phyloP scores from a whole-genome alignment of 2,888 invertebrate genomes.

The Creontiades dilutus region DNA sequence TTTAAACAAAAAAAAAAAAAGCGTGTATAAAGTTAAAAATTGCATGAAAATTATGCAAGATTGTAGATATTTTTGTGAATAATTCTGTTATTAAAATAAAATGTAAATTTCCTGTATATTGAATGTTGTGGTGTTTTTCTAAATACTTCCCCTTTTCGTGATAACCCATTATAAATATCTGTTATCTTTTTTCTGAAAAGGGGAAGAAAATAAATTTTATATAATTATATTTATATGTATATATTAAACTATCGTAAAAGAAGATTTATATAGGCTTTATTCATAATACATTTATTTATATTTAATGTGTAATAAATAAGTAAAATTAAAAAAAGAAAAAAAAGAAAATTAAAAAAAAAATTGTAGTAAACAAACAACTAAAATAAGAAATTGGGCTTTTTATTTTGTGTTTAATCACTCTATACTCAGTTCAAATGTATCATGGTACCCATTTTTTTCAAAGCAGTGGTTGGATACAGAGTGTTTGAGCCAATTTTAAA shows the following conservation, averaged over 20 bases:
- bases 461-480: no score
- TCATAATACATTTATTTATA: constrained; percentile 41
- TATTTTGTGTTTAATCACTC: neutral
- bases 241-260: constrained; percentile 28
- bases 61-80: constrained; percentile 64
- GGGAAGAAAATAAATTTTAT: constrained; percentile 57
- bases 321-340: constrained; percentile 28
- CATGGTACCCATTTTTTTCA: no score
- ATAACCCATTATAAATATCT: constrained; percentile 18
- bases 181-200: constrained; percentile 10
- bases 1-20: constrained; percentile 40
- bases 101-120: constrained; percentile 65
- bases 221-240: constrained; percentile 49
- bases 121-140: constrained; percentile 40
- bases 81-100: constrained; percentile 34
- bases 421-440: no score
- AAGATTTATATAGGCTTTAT: constrained; percentile 36
- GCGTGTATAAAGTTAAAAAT: constrained; percentile 30
- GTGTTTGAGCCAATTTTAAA: no score
- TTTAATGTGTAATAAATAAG: constrained; percentile 43
- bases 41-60: constrained; percentile 43
- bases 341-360: constrained; percentile 52
- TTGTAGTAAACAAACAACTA: constrained; percentile 53
- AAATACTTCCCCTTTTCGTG: constrained; percentile 1
- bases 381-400: neutral